Base-by-base conservation (phyloP, 2,888 invertebrate genomes). In the Epirrita christyi region DNA sequence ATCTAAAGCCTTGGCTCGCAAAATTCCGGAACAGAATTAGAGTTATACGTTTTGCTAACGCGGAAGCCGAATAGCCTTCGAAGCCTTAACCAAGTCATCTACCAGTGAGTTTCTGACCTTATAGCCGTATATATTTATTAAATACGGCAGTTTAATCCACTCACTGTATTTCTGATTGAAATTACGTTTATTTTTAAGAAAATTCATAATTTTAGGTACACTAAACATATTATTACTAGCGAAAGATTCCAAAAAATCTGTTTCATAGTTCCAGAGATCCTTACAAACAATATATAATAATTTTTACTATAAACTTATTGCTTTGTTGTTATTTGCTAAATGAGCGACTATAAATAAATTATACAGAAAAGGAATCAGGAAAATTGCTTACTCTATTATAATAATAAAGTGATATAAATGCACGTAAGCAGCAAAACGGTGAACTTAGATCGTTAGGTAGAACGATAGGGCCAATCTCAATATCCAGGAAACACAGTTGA, bases 401-500 rank as follows among this genome's bases (percentile, higher is more conserved):
- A 59, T 59, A 55, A 59, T 54, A 54, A 32, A 51, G 46, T 38
- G 10, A 51, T 51, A 54, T 59, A 59, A 44, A 59, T 52, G 38
- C 55, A 55, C 40, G 43, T 55, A 51, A 44, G 43, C 43, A 47
- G n/a, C 40, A 55, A 59, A 55, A 52, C 40, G 34, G 51, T 27
- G 10, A 47, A 40, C 43, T 47, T 10, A 38, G 45, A 54, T 59
- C 61, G 41, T 57, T 69, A 72, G 59, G 69, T 71, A 67, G 55
- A 70, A 61, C 60, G 67, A 71, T 77, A 74, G 74, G 80, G 72
- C 74, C 77, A 75, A 76, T 74, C 68, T 75, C 53, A 38, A 78
- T 59, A 59, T 77, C 71, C 88, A 89, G 89, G 89, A 90, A 90
- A 79, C 77, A 70, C 79, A 89, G 76, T 72, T 75, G 88, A 66